Base-by-base conservation (phyloP, 64 coral and sea anemone genomes). In the Montipora cactus region DNA sequence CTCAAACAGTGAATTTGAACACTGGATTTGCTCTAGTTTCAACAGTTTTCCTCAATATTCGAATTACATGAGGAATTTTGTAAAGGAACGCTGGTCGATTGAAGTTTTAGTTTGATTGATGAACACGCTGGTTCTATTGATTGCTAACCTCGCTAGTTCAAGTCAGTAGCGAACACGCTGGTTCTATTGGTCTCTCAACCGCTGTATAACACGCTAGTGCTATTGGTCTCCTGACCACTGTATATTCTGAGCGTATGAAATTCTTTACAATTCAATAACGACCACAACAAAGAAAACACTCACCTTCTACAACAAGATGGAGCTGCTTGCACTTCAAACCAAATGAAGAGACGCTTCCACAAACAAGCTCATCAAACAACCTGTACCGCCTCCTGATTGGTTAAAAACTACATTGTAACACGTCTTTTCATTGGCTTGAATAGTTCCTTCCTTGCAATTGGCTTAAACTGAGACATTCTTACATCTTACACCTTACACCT, bases 301-400 rank as follows among this genome's bases (percentile, higher is more conserved):
- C 23, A 73, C 69, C 69, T 73, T 73, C 21, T 73, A 21, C 69
- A 73, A 73, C 69, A 21, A 73, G 18, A 8, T 21, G 3, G 21
- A 6, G 6, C 6, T 73, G 18, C 21, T 19, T 73, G 7, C 6
- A 73, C 69, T 21, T 73, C 18, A 21, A 21, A 21, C 69, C 19
- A 37, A 37, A 37, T 2, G 37, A 73, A 73, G 15, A 5, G 52
- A 55, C 52, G 52, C 52, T 55, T 55, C 5, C 52, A 64, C 6
- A 8, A 11, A 64, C 14, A 64, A 16, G 61, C 0, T 64, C 11
- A 57, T 57, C 11, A 57, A 64, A 55, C 52, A 55, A 55, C 52
- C 52, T 55, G 52, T 59, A 80, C 49, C 44, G 18, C 78, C 78
- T 80, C 78, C 78, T 80, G 49, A 55, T 80, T 80, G 78, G 78